Evolutionary conservation across 2,888 invertebrate genomes (phyloP), one percentile per base, ranked within the genome.

Genomic region (Troilus luridus): DNA sequence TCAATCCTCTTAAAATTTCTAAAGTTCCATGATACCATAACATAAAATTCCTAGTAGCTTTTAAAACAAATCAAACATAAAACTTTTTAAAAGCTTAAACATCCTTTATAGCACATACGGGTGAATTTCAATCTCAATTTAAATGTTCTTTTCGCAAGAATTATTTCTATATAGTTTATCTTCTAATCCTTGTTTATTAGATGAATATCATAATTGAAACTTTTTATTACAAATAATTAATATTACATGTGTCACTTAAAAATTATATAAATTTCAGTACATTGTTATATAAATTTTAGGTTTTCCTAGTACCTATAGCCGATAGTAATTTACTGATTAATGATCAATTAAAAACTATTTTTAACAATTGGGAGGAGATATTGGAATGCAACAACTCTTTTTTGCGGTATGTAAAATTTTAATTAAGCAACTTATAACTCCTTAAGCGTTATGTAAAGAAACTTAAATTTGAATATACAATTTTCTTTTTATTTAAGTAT

Each of bases 341-440:
- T 54, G 95, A 96, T 92, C 96, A 97, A 92, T 94, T 96, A 21
- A 95, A 95, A 77, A 95, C 95, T 91, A 96, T 97, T 91, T 97
- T 97, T 94, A 95, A 97, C 88, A 97, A 97, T 93, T 97, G 97
- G 97, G 95, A 96, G 92, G 96, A 97, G 92, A 96, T 97, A 91
- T 95, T 97, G n/a, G 94, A 95, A 5, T 95, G 95, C 93, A 95
- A 95, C 93, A 95, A 95, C 92, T 96, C 95, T 93, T 95, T 97
- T 93, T 94, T 96, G 89, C 95, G 95, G 95, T 95, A 94, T 93
- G 95, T 77, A 24, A 27, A 67, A 62, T 11, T 58, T 88, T 56
- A 60, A 17, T 27, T 27, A 27, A 21, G 8, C n/a, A n/a, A n/a
- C n/a, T n/a, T n/a, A n/a, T n/a, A n/a, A n/a, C n/a, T n/a, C n/a